Conservation (phyloP, 2,113 vertebrate genomes). For the Hirundichthys speculiger region DNA sequence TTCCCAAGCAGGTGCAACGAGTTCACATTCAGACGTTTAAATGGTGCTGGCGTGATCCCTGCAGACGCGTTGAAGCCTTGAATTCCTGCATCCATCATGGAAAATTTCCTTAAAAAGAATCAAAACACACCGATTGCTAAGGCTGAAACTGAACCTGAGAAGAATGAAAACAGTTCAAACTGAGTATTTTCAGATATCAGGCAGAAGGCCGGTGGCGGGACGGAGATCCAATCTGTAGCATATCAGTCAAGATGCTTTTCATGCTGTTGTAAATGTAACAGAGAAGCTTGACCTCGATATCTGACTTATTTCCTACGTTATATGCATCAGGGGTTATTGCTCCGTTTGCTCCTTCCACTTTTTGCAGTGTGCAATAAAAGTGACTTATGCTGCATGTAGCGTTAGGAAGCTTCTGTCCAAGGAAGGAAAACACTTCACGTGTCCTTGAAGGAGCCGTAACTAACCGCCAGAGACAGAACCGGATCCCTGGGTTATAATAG, state of each 20-base stretch:
- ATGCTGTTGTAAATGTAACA: constrained; percentile 16
- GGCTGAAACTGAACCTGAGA: constrained; percentile 25
- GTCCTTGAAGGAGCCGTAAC: constrained; percentile 43
- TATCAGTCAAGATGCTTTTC: not conserved
- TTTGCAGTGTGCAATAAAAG: constrained; percentile 57
- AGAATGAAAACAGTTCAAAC: constrained; percentile 22
- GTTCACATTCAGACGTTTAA: constrained; percentile 34
- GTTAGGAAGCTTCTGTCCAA: constrained; percentile 28
- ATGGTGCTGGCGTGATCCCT: constrained; percentile 11
- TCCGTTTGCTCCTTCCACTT: constrained; percentile 38
- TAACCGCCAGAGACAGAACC: constrained; percentile 15
- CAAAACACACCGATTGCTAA: constrained; percentile 48
- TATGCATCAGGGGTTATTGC: constrained; percentile 29
- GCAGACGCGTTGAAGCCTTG: constrained; percentile 37
- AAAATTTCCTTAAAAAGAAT: too few species aligned
- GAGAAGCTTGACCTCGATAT: constrained; percentile 35
- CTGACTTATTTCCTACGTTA: constrained; percentile 21
- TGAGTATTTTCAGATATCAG: too few species aligned
- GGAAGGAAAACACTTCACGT: constrained; percentile 31
- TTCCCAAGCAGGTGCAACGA: constrained; percentile 7
- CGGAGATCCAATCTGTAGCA: constrained; percentile 5
- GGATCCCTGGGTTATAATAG: not conserved
- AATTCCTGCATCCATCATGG: constrained; percentile 32
- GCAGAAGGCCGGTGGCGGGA: not conserved
- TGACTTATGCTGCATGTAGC: constrained; percentile 36